A percentile compares a stretch with the other conserved stretches of the same genome.
phyloP scores from a whole-genome alignment of 1,140 invertebrate genomes.

The Eubasilissa regina region DNA sequence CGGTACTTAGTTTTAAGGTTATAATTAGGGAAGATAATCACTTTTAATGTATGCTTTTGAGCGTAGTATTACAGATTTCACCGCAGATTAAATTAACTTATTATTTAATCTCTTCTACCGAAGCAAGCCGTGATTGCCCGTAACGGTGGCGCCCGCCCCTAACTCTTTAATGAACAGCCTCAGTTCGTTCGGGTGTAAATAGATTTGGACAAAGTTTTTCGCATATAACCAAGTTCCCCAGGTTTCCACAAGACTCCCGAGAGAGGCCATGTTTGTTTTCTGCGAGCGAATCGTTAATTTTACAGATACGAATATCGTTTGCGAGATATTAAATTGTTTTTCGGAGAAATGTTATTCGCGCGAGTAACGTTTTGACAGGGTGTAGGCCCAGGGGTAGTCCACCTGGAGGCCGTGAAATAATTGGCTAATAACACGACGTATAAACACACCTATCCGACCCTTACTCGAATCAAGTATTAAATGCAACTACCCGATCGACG shows the following conservation, averaged over 20 bases:
- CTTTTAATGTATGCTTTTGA: no score
- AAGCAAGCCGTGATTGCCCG: neutral
- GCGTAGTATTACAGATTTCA: no score
- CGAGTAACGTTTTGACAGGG: no score
- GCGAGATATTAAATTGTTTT: conserved; percentile 14
- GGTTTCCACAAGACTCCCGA: neutral
- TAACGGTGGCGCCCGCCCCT: neutral
- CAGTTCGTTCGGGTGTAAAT: neutral
- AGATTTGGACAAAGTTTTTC: conserved; percentile 1
- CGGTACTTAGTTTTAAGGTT: no score
- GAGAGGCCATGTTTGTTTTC: neutral
- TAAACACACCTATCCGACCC: no score
- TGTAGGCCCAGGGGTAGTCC: no score
- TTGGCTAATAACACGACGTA: no score
- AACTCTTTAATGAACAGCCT: neutral
- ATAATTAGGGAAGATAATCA: no score
- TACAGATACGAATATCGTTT: conserved; percentile 2
- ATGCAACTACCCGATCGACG: no score
- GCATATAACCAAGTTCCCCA: neutral
- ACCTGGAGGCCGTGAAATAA: no score
- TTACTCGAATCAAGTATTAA: no score
- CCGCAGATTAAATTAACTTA: neutral
- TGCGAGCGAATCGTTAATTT: neutral
- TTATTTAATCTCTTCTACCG: neutral
- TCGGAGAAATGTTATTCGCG: neutral